Evolutionary conservation across 2,797 vertebrate species (phyloP).

Genomic region (Pseudocheirus occidentalis): DNA sequence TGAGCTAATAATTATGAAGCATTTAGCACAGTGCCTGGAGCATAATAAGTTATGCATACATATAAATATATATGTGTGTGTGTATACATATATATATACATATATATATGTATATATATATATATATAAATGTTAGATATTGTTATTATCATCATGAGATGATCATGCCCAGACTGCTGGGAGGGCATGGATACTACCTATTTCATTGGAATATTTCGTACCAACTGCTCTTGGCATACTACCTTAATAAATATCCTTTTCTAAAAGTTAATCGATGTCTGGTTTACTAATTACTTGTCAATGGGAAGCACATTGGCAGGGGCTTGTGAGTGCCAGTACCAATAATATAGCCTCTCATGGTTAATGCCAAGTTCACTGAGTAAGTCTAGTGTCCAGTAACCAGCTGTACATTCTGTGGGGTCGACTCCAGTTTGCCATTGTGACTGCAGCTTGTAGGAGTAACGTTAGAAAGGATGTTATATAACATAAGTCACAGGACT

Average conservation of each 20-base stretch:
- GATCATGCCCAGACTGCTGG: background rate
- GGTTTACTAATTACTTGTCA: background rate
- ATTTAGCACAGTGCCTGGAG: background rate
- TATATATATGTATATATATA: too few relatives aligned
- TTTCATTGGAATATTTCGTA: background rate
- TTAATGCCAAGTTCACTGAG: background rate
- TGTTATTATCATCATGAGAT: background rate
- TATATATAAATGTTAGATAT: background rate
- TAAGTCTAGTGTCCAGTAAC: background rate
- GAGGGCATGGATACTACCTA: background rate
- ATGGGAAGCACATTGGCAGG: background rate
- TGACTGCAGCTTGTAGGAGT: background rate
- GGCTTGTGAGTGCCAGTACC: background rate
- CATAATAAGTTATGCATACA: background rate
- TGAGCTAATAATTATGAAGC: background rate
- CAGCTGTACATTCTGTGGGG: background rate
- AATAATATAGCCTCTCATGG: background rate
- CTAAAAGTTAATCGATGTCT: background rate
- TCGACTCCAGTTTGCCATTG: background rate
- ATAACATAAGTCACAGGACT: background rate
- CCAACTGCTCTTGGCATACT: background rate
- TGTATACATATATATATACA: too few relatives aligned
- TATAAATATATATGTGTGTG: too few relatives aligned
- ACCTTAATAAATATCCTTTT: background rate
- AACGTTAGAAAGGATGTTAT: background rate